Percentiles rank a stretch among this genome's conserved stretches.
These are phyloP conservation scores for Indicator indicator DNA, from an alignment of 2,113 vertebrate species.

Conservation along the genomic window DNA sequence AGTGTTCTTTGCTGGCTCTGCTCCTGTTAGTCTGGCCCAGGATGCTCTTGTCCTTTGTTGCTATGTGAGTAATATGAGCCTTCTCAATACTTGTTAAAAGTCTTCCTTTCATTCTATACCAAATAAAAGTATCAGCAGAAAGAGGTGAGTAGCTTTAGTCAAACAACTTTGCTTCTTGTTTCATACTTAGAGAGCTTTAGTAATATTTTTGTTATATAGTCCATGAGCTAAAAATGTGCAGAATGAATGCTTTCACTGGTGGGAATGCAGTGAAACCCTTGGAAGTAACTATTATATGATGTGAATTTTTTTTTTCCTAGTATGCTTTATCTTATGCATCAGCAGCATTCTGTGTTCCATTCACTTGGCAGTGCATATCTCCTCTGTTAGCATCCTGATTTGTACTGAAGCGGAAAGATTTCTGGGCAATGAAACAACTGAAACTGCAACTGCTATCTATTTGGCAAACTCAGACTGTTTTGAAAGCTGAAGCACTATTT, in stretches of 20 bases:
- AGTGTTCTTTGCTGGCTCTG: background rate
- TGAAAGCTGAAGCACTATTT: background rate
- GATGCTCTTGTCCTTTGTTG: background rate
- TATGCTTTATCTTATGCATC: background rate
- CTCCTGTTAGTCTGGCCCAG: background rate
- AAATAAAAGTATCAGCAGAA: background rate
- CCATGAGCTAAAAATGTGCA: background rate
- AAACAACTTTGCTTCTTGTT: background rate
- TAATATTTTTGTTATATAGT: background rate
- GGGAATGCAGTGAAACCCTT: background rate
- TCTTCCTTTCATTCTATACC: background rate
- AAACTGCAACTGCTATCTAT: background rate
- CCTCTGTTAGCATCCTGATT: background rate
- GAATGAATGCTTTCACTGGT: background rate
- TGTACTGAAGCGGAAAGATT: background rate
- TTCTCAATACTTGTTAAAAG: background rate
- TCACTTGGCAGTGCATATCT: background rate
- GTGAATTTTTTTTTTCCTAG: background rate
- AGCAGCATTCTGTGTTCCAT: background rate
- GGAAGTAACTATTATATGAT: background rate
- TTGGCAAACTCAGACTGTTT: background rate
- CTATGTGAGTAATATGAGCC: background rate
- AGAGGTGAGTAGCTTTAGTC: background rate
- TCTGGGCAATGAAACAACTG: background rate
- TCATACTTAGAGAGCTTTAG: background rate